Evolutionary conservation across 2,113 vertebrate genomes (phyloP), one percentile per base, ranked within the genome.

Genomic region (Ia io): DNA sequence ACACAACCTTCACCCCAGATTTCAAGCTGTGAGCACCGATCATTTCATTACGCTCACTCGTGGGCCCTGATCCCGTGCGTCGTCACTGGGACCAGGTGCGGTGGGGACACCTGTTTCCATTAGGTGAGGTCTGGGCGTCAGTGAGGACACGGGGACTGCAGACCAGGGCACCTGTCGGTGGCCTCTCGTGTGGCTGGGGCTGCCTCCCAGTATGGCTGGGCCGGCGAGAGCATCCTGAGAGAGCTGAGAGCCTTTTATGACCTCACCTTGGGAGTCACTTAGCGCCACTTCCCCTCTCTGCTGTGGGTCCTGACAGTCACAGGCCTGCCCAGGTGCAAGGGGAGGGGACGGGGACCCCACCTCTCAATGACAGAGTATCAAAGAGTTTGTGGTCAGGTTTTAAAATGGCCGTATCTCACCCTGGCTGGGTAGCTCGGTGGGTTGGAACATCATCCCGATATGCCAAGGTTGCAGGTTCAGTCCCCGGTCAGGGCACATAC

Each of bases 21-120:
- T 32, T 53, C 2, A 23, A 10, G 12, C 4, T 16, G 47, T 20
- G 9, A 17, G 30, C 61, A 0, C 11, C 47, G 1, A 16, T 11
- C 37, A 0, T 3, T 32, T 2, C 20, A 16, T 23, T 12, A 35
- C 1, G 20, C 37, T 1, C 1, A 6, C 37, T 1, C 8, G 2
- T 30, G 69, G 84, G 32, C 17, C 12, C 86, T 6, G 13, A 4
- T 7, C 61, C 28, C 0, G 61, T 6, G 10, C 14, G 7, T 30
- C 25, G 61, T 37, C 7, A 8, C 1, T 35, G 17, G 77, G 85
- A 44, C 40, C 69, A 22, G 28, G 17, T 6, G 35, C 3, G 14
- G 7, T 0, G 22, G 20, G 35, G 69, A 49, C 30, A 22, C 77
- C 65, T 12, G 1, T 25, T 30, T 35, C 53, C 5, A 0, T 2